Base-by-base conservation (phyloP, 2,113 vertebrate species). In the Myotis yumanensis region DNA sequence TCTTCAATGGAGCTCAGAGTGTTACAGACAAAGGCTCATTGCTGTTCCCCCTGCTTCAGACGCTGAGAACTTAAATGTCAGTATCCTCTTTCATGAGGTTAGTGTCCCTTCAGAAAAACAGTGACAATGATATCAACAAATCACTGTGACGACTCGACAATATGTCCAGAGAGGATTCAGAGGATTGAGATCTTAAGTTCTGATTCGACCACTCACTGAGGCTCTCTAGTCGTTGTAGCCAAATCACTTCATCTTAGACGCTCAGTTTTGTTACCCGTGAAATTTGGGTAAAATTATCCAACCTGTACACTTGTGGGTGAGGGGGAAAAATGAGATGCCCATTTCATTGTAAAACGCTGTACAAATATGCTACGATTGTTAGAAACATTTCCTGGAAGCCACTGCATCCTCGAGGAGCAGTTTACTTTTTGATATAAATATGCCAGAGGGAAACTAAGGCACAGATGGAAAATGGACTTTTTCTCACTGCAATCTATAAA, bases 391-490 rank as follows among this genome's bases (percentile, higher is more conserved):
- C 62, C 93, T 51, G 4, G 46, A 87, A 96, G 30, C 7, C 25
- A 35, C 11, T 71, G 14, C 4, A 28, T 69, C 59, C n/a, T 18
- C 32, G 84, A 84, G 76, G 51, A 86, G 37, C 15, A 73, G 37
- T 84, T 88, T 81, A 32, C 25, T 52, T 79, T 93, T 88, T 68
- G 59, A 93, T 84, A 83, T 86, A 75, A 82, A 75, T 90, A 51
- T 2, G 59, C 68, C n/a, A 23, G 62, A 86, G 90, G 91, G 86
- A 96, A 97, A 96, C 90, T 64, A 86, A 97, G 94, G 92, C 82
- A 95, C 75, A 95, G 90, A 95, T 82, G 84, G 73, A 89, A 91
- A 95, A 95, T 64, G 16, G 85, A 52, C 37, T 86, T 95, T 91
- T 90, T 81, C 28, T 17, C 82, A 79, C 37, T 48, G 35, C 20